Evolutionary conservation across 2,113 vertebrate genomes (phyloP), one percentile per base, ranked within the genome.

Genomic region (Gadus macrocephalus): DNA sequence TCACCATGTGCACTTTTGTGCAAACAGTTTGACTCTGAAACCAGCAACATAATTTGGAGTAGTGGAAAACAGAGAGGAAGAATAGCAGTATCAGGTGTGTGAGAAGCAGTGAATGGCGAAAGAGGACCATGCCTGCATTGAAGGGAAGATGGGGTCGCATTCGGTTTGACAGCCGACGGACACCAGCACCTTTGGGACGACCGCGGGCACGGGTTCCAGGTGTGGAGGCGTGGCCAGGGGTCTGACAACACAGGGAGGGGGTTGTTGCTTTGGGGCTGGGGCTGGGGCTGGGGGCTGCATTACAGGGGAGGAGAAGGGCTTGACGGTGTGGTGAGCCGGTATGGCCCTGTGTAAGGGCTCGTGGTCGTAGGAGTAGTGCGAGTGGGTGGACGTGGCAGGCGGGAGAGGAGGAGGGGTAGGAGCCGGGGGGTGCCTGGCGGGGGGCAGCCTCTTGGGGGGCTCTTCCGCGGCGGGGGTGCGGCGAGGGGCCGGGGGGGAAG

Each of bases 101-200:
- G 66, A 76, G 64, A 76, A 70, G 62, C 60, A 81, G 62, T 27
- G 63, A 62, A 81, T 66, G 22, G 67, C 69, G 63, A 35, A 76
- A 73, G 67, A 17, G 71, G 72, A 71, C 86, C 93, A 82, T 94
- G 94, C 94, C 94, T 96, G 93, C 81, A 92, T 82, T 2, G 90
- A 83, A 80, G 90, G 90, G 83, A 94, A 94, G 88, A 94, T 81
- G 55, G 90, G 86, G 61, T 93, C 93, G 55, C 94, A 94, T 56
- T 95, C 95, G 0, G 97, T 98, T 87, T 99, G 97, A 85, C 96
- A 96, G 83, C 92, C 95, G 84, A 97, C 91, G 49, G 96, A 98
- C 79, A 94, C 90, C 85, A 93, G 75, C 27, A 86, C 73, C 83
- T 89, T 93, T 74, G 91, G 82, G n/a, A 75, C 53, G 3, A 87